These are phyloP conservation scores for Ptycholaimellus sp. DNA, from an alignment of 2,888 invertebrate species.

Conservation along the genomic window DNA sequence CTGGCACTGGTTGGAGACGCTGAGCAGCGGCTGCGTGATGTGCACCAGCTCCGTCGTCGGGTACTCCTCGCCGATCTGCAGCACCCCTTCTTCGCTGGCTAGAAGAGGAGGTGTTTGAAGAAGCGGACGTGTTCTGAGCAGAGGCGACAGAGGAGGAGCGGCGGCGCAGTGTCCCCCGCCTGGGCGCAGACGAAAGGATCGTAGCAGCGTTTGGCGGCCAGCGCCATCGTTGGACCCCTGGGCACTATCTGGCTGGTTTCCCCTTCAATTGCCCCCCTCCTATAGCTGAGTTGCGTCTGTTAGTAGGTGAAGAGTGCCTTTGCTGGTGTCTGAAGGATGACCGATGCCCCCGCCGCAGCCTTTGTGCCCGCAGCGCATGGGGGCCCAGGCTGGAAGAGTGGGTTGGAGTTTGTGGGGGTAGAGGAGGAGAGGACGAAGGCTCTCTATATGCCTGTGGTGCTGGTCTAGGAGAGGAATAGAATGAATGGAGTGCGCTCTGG, in stretches of 20 bases:
- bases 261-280: no score
- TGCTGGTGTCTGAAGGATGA: no score
- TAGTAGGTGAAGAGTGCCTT: no score
- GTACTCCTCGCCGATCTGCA: conserved; percentile 36
- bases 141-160: conserved; percentile 63
- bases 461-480: no score
- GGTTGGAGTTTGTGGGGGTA: no score
- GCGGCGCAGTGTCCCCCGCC: conserved; percentile 47
- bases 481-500: no score
- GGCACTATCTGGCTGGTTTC: no score
- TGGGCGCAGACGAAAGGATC: conserved; percentile 60
- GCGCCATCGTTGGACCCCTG: conserved; percentile 3
- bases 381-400: conserved; percentile 10
- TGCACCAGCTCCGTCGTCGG: conserved; percentile 39
- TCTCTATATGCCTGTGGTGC: no score
- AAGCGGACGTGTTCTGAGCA: background rate
- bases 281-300: no score
- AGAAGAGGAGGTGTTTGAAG: background rate
- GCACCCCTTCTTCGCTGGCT: background rate
- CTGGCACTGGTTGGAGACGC: background rate
- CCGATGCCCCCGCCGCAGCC: conserved; percentile 1
- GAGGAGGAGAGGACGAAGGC: no score
- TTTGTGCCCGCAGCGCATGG: conserved; percentile 9
- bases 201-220: conserved; percentile 49
- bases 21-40: conserved; percentile 14